Conservation (phyloP, 2,888 invertebrate genomes). For the Ectropis crepuscularia region DNA sequence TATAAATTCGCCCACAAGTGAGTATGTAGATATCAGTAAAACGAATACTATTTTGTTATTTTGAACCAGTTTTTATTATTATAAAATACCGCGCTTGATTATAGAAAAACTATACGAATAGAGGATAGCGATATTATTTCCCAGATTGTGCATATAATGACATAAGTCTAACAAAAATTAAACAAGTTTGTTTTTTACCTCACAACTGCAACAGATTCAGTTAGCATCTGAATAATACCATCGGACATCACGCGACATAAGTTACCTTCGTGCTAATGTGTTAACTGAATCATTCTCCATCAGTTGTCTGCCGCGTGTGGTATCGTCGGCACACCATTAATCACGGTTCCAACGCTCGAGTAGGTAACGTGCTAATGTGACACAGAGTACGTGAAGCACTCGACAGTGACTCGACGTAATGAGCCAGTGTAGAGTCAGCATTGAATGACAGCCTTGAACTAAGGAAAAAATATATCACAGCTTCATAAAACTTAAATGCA, state of each 20-base stretch:
- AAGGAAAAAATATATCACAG: neutral
- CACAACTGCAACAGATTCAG: neutral
- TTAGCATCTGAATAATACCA: neutral
- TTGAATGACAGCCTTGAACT: neutral
- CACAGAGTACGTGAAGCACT: constrained; percentile 5
- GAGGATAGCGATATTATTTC: no score
- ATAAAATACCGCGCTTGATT: no score
- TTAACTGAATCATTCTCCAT: neutral
- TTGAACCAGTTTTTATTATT: no score
- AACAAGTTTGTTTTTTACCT: no score
- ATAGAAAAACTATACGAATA: no score
- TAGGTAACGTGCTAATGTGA: constrained; percentile 18
- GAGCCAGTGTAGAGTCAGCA: neutral
- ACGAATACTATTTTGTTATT: no score
- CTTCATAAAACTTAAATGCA: no score
- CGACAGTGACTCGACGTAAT: constrained; percentile 11
- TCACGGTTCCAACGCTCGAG: constrained; percentile 13
- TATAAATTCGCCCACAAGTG: no score
- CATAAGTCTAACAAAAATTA: no score
- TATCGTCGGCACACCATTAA: constrained; percentile 9
- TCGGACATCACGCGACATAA: neutral
- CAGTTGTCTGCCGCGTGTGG: neutral
- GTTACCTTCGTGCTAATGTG: neutral
- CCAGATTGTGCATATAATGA: no score
- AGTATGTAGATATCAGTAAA: no score